Evolutionary conservation across 2,888 invertebrate species (phyloP), one percentile per base, ranked within the genome.

Genomic region (Bugulina stolonifera): DNA sequence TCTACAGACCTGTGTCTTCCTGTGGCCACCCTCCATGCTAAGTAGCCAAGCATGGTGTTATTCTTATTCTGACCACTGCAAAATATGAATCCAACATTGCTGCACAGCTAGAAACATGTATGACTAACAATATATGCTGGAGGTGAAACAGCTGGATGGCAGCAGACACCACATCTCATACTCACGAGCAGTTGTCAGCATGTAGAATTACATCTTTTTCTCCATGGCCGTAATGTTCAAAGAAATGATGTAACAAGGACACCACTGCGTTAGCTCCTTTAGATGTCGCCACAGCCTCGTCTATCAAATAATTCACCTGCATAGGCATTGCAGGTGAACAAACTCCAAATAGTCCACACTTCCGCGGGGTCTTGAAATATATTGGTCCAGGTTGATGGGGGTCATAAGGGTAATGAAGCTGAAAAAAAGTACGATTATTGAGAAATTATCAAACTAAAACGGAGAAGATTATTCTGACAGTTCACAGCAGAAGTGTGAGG

Each of bases 341-440:
- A 1, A 77, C 64, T 14, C 76, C 76, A 75, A 77, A 78, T 27
- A 75, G 55, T 22, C 75, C 73, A 73, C 76, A 77, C 55, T 76
- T 77, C 54, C 77, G 72, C 14, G 77, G 77, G 2, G 75, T 76
- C 43, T 74, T 73, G 58, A 78, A 78, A 52, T 74, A 76, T 0
- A 77, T 57, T 25, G 77, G 77, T 25, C 79, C 78, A 23, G 77
- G 77, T 72, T 77, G 77, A 25, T 73, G 72, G 22, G 77, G 74
- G 54, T 76, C 72, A 29, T 72, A 74, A 2, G 75, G 77, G 43
- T 73, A 76, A 43, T 76, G 74, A 14, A 77, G 73, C 54, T 77
- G 43, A 5, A 43, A 10, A 43, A 43, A 43, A 5, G 18, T 5
- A 43, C 43, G n/a, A n/a, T n/a, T n/a, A n/a, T n/a, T n/a, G n/a